Evolutionary conservation across 92 coral and sea anemone species (phyloP), one percentile per base, ranked within the genome.

Genomic region (Zoanthus sociatus): DNA sequence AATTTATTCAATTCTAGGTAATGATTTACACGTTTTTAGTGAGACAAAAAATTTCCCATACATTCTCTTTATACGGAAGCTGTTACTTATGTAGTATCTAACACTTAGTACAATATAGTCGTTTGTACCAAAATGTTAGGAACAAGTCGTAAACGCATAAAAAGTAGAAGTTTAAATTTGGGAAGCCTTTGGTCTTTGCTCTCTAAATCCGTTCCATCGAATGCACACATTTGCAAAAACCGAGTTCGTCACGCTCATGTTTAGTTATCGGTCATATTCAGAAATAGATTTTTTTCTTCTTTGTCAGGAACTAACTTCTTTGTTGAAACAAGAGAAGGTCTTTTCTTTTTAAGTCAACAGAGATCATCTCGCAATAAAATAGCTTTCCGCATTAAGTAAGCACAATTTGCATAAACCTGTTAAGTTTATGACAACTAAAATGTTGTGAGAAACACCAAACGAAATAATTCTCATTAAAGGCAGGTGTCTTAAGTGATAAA

Each of bases 331-430:
- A 26, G 26, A 26, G 26, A 26, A 26, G 26, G 26, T 26, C n/a
- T n/a, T 63, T 63, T 0, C 31, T 63, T 5, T n/a, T 9, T 16
- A 18, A 26, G n/a, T 63, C 55, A 50, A 50, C 10, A 7, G 7
- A 50, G 26, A 26, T 11, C 9, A 63, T 63, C 10, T 17, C 9
- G 9, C 30, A 63, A 63, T 18, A 17, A 63, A 63, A 63, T 21
- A 4, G 30, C 5, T 63, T 6, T n/a, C 26, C 8, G n/a, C 21
- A 63, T 0, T 63, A n/a, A 16, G 69, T 17, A 63, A 63, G n/a
- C 69, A 8, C 9, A 63, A 63, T 63, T 63, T 63, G 69, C 69
- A 63, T 63, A 63, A 20, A 63, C 69, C 69, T 63, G 69, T 63
- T 63, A 16, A 17, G 69, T 20, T 63, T 18, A 7, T 63, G 69